A percentile compares a stretch with the other conserved stretches of the same genome.
Evolutionary conservation across 2,113 vertebrate species (phyloP).

Genomic region (Coracopsis vasa): DNA sequence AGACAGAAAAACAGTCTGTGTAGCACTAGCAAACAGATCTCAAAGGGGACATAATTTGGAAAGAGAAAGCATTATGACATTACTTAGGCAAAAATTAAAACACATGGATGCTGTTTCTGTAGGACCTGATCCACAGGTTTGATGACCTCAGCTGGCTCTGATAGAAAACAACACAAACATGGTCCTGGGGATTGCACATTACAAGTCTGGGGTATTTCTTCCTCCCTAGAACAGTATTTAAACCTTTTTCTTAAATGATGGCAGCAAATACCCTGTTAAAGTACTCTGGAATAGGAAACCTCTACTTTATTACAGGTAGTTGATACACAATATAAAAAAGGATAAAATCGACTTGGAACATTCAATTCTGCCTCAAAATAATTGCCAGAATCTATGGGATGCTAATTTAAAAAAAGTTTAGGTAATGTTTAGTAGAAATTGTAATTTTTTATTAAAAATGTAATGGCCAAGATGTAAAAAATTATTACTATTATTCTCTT

Average conservation of each 20-base stretch:
- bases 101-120: background rate
- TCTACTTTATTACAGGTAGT: background rate
- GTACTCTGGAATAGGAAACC: background rate
- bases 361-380: background rate
- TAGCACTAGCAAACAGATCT: accelerated
- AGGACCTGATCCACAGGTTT: background rate
- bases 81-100: background rate
- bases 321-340: background rate
- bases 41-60: background rate
- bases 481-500: background rate
- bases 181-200: accelerated
- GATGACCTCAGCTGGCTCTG: background rate
- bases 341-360: background rate
- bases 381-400: background rate
- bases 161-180: background rate
- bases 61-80: background rate
- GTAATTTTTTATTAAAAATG: background rate
- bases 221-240: background rate
- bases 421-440: background rate
- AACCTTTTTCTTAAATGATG: background rate
- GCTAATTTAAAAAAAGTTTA: background rate
- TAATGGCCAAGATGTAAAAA: background rate
- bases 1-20: background rate
- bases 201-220: background rate
- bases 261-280: background rate